Evolutionary conservation across 1,140 invertebrate genomes (phyloP).

Genomic region (Neodiprion pinetum): DNA sequence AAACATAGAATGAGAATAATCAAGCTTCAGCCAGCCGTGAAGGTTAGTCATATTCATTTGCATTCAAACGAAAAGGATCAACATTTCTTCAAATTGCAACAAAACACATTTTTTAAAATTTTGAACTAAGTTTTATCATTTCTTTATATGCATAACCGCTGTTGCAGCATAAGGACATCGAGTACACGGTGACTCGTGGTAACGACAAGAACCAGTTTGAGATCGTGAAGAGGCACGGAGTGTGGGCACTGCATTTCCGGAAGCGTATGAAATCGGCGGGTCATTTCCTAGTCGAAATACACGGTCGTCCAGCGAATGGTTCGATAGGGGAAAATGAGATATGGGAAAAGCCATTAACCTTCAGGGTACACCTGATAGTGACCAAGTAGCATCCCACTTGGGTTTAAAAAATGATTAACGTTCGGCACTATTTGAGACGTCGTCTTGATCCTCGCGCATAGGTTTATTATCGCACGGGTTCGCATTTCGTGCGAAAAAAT

Average conservation of each 20-base stretch:
- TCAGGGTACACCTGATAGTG: constrained; percentile 62
- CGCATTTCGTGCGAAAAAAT: no score
- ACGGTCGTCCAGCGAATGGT: constrained; percentile 55
- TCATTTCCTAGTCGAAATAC: constrained; percentile 67
- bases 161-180: constrained; percentile 65
- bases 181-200: constrained; percentile 71
- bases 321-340: constrained; percentile 41
- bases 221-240: constrained; percentile 68
- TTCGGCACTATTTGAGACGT: no score
- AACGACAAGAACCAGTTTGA: constrained; percentile 73
- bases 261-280: constrained; percentile 64
- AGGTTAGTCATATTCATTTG: constrained; percentile 52
- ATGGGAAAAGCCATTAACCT: constrained; percentile 65
- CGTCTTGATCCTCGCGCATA: no score
- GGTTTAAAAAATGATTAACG: no score
- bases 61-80: not conserved
- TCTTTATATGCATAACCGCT: constrained; percentile 16
- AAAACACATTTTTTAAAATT: not conserved
- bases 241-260: constrained; percentile 71
- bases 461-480: no score
- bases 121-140: not conserved
- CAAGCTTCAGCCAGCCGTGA: constrained; percentile 70
- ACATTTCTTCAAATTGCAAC: not conserved
- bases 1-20: constrained; percentile 70
- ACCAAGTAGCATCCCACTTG: constrained; percentile 41